Percentiles rank a stretch among this genome's conserved stretches.
Evolutionary conservation across 1,140 invertebrate genomes (phyloP).

Genomic region (Eubasilissa regina): DNA sequence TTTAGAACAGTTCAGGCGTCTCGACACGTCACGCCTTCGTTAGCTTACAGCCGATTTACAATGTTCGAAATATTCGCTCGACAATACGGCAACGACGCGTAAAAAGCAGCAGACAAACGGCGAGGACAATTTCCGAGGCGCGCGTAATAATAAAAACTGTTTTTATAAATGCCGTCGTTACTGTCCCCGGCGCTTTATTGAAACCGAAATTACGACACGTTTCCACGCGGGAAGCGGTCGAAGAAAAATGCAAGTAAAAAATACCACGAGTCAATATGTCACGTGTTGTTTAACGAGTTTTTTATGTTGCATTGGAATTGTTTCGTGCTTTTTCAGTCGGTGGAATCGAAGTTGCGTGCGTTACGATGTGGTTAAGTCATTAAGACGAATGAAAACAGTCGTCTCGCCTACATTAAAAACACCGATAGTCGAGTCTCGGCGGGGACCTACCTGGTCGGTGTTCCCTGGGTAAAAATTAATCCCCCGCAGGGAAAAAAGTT

Average conservation of each 20-base stretch:
- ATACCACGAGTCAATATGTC: not conserved
- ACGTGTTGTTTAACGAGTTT: not conserved
- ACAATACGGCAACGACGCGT: not conserved
- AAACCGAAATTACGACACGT: constrained; percentile 12
- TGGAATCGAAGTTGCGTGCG: not conserved
- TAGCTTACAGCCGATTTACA: constrained; percentile 20
- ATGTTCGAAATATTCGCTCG: constrained; percentile 1
- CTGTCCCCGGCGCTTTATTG: not conserved
- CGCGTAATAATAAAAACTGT: not conserved
- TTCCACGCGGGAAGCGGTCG: not conserved
- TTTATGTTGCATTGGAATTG: not conserved
- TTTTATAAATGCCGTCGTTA: not conserved
- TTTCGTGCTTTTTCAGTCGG: not conserved
- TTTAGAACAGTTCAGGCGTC: constrained; percentile 30
- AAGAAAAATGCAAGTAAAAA: not conserved
- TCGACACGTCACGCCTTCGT: constrained; percentile 26
- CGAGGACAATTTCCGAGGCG: not conserved
- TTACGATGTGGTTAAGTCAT: constrained; percentile 18
- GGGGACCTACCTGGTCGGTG: constrained; percentile 9
- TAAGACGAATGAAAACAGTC: constrained; percentile 31
- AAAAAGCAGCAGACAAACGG: not conserved
- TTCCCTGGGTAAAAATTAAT: not conserved
- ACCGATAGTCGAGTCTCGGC: constrained; percentile 22
- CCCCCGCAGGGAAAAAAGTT: constrained; percentile 5
- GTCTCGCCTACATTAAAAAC: constrained; percentile 25